Evolutionary conservation across 2,888 invertebrate species (phyloP).

Genomic region (Drosophila nigritarsus): DNA sequence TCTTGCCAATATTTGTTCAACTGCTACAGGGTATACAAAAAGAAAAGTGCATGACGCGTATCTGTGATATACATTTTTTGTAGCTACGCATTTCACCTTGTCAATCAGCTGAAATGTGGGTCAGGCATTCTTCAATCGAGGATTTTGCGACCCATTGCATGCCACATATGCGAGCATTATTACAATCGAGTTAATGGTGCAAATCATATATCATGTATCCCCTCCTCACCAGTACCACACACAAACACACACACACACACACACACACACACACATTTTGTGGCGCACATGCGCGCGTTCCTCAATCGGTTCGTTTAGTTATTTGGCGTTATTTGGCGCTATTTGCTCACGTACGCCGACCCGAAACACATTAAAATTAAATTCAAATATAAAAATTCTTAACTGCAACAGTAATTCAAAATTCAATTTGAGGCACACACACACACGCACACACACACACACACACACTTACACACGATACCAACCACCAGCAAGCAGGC

Average conservation of each 20-base stretch:
- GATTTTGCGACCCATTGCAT: constrained; percentile 32
- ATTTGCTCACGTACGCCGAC: constrained; percentile 65
- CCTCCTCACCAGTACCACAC: neutral
- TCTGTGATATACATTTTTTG: constrained; percentile 40
- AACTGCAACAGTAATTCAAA: constrained; percentile 66
- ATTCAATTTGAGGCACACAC: constrained; percentile 59
- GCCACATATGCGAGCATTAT: constrained; percentile 20
- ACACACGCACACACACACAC: neutral
- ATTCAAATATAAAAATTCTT: constrained; percentile 70
- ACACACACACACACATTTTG: constrained; percentile 11
- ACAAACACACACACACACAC: neutral
- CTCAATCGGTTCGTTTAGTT: constrained; percentile 43
- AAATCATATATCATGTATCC: constrained; percentile 17
- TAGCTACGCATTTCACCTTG: constrained; percentile 68
- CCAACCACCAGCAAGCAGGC: constrained; percentile 8
- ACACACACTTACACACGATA: neutral
- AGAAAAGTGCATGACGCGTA: constrained; percentile 27
- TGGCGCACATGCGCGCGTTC: constrained; percentile 59
- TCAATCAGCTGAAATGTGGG: constrained; percentile 66
- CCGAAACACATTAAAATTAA: constrained; percentile 65
- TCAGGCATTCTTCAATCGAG: constrained; percentile 31
- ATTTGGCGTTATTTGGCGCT: constrained; percentile 29
- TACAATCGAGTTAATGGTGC: constrained; percentile 2
- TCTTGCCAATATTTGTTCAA: neutral
- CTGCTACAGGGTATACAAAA: neutral